These are phyloP conservation scores for Grapholita molesta DNA, from an alignment of 1,140 invertebrate species.

Conservation along the genomic window DNA sequence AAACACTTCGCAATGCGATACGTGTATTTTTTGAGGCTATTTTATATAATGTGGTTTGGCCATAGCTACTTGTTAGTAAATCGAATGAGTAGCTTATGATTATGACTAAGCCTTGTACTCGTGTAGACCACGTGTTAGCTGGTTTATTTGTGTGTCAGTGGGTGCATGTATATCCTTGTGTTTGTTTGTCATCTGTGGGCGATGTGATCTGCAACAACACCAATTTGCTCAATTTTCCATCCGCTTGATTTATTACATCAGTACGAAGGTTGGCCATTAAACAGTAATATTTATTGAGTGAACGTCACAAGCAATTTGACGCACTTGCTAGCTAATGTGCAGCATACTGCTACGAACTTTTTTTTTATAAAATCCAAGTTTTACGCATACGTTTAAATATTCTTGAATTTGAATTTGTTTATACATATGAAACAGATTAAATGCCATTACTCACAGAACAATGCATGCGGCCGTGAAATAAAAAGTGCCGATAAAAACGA, in stretches of 20 bases:
- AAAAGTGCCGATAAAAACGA: constrained; percentile 7
- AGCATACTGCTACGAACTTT: not conserved
- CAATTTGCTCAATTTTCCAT: constrained; percentile 7
- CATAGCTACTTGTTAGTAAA: not conserved
- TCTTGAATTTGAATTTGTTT: not conserved
- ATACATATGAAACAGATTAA: constrained; percentile 4
- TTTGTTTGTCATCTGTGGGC: not conserved
- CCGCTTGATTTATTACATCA: not conserved
- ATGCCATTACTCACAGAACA: constrained; percentile 1
- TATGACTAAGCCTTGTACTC: not conserved
- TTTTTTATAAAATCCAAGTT: not conserved
- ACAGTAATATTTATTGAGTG: not conserved
- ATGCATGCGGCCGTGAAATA: not conserved
- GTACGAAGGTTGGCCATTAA: not conserved
- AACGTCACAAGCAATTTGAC: not conserved
- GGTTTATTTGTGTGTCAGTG: not conserved
- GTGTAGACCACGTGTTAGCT: not conserved
- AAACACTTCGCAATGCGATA: not conserved
- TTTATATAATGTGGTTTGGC: not conserved
- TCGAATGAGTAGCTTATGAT: not conserved
- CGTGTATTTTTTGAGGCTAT: not conserved
- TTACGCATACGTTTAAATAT: not conserved
- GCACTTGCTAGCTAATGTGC: not conserved
- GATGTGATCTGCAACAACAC: not conserved
- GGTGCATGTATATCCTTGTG: not conserved